A percentile compares a stretch with the other conserved stretches of the same genome.
Conservation (phyloP, 1,140 invertebrate species). For the Manduca sexta region DNA sequence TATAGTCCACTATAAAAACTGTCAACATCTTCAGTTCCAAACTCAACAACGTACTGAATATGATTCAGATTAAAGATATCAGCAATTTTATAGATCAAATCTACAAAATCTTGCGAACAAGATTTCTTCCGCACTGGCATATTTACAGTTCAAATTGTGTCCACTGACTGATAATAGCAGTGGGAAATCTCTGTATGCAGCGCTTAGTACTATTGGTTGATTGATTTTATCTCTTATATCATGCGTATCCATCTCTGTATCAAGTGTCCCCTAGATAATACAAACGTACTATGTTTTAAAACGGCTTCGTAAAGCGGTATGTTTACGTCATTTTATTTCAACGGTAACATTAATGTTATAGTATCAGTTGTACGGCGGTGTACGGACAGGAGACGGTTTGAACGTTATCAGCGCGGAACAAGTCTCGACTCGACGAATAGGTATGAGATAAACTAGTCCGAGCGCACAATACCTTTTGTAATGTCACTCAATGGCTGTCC, state of each 20-base stretch:
- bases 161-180: constrained; percentile 16
- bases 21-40: constrained; percentile 38
- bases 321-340: too few species aligned
- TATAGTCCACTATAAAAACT: constrained; percentile 32
- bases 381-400: constrained; percentile 11
- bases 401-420: constrained; percentile 57
- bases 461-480: constrained; percentile 55
- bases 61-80: constrained; percentile 29
- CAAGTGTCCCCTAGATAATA: too few species aligned
- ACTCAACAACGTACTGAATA: constrained; percentile 29
- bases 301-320: too few species aligned
- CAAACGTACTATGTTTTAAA: too few species aligned
- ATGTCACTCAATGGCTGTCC: constrained; percentile 41
- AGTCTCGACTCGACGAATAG: constrained; percentile 37
- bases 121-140: constrained; percentile 48
- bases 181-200: constrained; percentile 2
- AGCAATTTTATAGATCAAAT: constrained; percentile 39
- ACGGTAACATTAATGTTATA: too few species aligned
- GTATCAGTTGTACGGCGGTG: too few species aligned
- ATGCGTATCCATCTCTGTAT: too few species aligned
- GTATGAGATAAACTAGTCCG: constrained; percentile 51
- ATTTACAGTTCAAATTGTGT: constrained; percentile 9
- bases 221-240: constrained; percentile 19
- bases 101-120: constrained; percentile 33
- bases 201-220: constrained; percentile 1